Evolutionary conservation across 2,888 invertebrate genomes (phyloP).

Genomic region (Schizotus pectinicornis): DNA sequence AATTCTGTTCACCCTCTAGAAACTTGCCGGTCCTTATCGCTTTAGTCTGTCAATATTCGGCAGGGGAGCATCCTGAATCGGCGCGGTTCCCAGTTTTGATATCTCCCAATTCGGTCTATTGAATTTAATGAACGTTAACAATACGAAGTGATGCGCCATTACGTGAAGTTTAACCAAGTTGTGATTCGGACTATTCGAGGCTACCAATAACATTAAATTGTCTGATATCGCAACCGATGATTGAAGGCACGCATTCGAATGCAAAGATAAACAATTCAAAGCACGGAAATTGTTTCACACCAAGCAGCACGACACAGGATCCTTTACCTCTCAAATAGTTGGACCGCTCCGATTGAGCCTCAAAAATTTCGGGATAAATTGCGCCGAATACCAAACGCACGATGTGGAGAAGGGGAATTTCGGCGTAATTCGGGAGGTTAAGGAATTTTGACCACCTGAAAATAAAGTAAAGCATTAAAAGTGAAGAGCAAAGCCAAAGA

Average conservation of each 20-base stretch:
- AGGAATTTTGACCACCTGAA: too few relatives aligned
- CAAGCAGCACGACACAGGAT: background rate
- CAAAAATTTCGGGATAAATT: too few relatives aligned
- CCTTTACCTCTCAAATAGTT: conserved; percentile 16
- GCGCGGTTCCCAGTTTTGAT: background rate
- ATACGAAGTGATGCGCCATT: conserved; percentile 17
- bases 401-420: too few relatives aligned
- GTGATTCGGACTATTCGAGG: conserved; percentile 7
- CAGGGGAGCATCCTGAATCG: too few relatives aligned
- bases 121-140: conserved; percentile 8
- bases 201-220: conserved; percentile 1
- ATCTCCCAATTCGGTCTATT: conserved; percentile 2
- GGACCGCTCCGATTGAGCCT: too few relatives aligned
- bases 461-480: too few relatives aligned
- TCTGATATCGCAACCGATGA: conserved; percentile 19
- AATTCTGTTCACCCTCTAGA: too few relatives aligned
- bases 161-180: conserved; percentile 8
- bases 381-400: too few relatives aligned
- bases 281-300: conserved; percentile 28
- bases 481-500: too few relatives aligned
- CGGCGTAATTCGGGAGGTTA: too few relatives aligned
- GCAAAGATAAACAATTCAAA: conserved; percentile 23
- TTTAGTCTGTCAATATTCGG: too few relatives aligned
- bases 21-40: too few relatives aligned
- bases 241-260: conserved; percentile 25